Base-by-base conservation (phyloP, 2,113 vertebrate species). In the Datnioides undecimradiatus region DNA sequence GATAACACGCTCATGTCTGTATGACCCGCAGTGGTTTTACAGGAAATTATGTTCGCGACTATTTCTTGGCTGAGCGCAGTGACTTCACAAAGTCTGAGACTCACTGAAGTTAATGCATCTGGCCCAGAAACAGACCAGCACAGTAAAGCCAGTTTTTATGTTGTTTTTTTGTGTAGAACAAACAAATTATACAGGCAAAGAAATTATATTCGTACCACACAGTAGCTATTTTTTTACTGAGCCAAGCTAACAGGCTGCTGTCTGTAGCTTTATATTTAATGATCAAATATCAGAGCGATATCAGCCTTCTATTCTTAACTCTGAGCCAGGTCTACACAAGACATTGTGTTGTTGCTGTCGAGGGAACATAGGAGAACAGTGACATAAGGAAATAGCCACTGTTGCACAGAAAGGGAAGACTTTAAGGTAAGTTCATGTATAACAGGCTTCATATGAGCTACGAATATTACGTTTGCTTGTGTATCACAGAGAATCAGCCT, bases 391-490 rank as follows among this genome's bases (percentile, higher is more conserved):
- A 62, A 41, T 17, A 41, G 69, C 46, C 12, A 5, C 43, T 58
- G 73, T 27, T 41, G 36, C 33, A 17, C 33, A 57, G 55, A 21
- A 33, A 36, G 63, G 45, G 48, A 55, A 54, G 23, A 73, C 29
- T 55, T 11, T 11, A 7, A 55, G 49, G 52, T 83, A 51, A 54
- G 43, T 64, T 67, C 21, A 48, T 41, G 31, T 68, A 68, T 57
- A 80, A 80, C 76, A 63, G 25, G 40, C 49, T 63, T 70, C 54
- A 51, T 21, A 72, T 3, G 11, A 31, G 38, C 72, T 80, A 64
- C 68, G 73, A 86, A 31, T 77, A 80, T 64, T 52, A 52, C 63
- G 58, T 65, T 27, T 59, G 58, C 10, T 0, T 71, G 72, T 52
- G 51, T 51, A 58, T 70, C 46, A 52, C n/a, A 57, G 46, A 71